These are phyloP conservation scores for Barnardius zonarius DNA, from an alignment of 2,113 vertebrate species.

Conservation along the genomic window DNA sequence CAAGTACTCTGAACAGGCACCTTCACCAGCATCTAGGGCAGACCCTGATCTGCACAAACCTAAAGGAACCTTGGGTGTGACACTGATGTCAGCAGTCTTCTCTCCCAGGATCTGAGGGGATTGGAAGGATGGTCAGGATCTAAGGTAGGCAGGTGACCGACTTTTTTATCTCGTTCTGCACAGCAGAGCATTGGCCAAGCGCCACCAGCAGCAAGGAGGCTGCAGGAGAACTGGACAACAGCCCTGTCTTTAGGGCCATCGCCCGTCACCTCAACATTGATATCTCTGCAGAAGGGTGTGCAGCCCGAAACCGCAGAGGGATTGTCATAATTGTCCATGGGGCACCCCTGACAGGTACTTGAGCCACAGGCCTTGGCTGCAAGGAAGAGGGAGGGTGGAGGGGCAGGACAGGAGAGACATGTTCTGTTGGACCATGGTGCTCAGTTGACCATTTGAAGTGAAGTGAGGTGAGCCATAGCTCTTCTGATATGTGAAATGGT, in stretches of 20 bases:
- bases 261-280: constrained; percentile 75
- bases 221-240: constrained; percentile 67
- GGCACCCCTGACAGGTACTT: constrained; percentile 81
- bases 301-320: constrained; percentile 71
- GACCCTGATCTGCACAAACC: not conserved
- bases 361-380: not conserved
- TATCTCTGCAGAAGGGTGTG: constrained; percentile 59
- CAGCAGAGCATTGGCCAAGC: constrained; percentile 49
- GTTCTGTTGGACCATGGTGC: not conserved
- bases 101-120: not conserved
- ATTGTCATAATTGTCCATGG: constrained; percentile 84
- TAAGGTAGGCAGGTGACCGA: not conserved
- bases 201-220: not conserved
- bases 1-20: not conserved
- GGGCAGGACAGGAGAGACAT: not conserved
- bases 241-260: constrained; percentile 75
- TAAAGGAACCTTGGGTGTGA: too few species aligned
- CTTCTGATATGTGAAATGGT: rapidly evolving
- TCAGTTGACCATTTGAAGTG: not conserved
- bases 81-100: not conserved
- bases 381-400: not conserved
- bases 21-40: not conserved
- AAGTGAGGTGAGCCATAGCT: not conserved
- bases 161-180: not conserved
- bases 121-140: not conserved